A percentile compares a stretch with the other conserved stretches of the same genome.
Evolutionary conservation across 2,113 vertebrate genomes (phyloP).

Genomic region (Podocnemis expansa): DNA sequence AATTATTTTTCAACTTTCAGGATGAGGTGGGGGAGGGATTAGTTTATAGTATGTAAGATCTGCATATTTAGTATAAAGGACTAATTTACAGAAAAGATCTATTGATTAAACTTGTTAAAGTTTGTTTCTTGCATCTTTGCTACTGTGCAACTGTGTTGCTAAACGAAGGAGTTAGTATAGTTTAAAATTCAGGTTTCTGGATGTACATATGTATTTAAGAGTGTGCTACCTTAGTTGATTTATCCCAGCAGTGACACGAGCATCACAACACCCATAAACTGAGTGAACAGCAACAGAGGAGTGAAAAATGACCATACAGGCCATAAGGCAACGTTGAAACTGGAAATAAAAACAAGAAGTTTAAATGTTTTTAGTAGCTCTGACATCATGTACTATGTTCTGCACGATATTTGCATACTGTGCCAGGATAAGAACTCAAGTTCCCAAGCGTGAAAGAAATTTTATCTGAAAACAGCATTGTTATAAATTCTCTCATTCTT

Average conservation of each 20-base stretch:
- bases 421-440: not conserved
- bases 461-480: not conserved
- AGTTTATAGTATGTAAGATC: not conserved
- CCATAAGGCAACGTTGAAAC: constrained; percentile 95
- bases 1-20: not conserved
- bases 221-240: constrained; percentile 75
- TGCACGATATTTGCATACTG: not conserved
- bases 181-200: not conserved
- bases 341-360: constrained; percentile 66
- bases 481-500: not conserved
- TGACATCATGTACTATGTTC: not conserved
- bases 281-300: constrained; percentile 90
- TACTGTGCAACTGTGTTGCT: not conserved
- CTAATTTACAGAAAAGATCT: not conserved
- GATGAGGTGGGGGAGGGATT: not conserved
- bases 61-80: not conserved
- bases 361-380: not conserved
- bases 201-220: not conserved
- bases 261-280: constrained; percentile 98
- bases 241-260: constrained; percentile 91
- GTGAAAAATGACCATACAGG: constrained; percentile 94
- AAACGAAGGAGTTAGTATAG: not conserved
- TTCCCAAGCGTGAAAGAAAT: not conserved
- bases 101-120: not conserved
- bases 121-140: not conserved